Evolutionary conservation across 1,140 invertebrate species (phyloP), one percentile per base, ranked within the genome.

Genomic region (Papilio polyxenes): DNA sequence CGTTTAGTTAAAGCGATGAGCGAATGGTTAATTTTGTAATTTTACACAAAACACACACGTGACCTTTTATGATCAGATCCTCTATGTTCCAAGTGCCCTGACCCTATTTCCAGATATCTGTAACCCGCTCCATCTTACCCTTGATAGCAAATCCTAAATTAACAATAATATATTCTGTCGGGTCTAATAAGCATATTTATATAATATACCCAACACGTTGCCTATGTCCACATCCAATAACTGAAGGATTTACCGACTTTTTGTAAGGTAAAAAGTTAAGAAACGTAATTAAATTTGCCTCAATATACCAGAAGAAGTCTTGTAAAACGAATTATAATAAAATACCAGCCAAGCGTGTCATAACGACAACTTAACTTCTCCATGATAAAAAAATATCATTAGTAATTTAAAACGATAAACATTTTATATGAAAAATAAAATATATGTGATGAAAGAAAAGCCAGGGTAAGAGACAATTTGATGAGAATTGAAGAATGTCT

Each of bases 211-310:
- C 23, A 15, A 37, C 10, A 72, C 31, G 9, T 40, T 37, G 31
- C 11, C 31, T 31, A 37, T 40, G 15, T 72, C 65, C 13, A 8
- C 11, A 40, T 72, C 65, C 65, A 3, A 40, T 72, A 37, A 15
- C 40, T 37, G 65, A 72, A 72, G 23, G 31, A 72, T 37, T 72
- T 72, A 37, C 65, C 65, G 31, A 40, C 65, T 72, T 72, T 37
- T 10, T 62, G n/a, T 62, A 62, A 7, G 59, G 8, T 23, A 62
- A 8, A 62, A 9, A 23, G n/a, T 62, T 6, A n/a, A 62, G 15
- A 53, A 17, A 53, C 4, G 2, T 53, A 53, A 53, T 53, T 17
- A 53, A 6, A 44, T 6, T 44, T 44, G 40, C 7, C 40, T 44
- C 40, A 44, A 44, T 6, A 17, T 17, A 17, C 51, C 51, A 53